Evolutionary conservation across 2,888 invertebrate genomes (phyloP).

Genomic region (Nebria salina): DNA sequence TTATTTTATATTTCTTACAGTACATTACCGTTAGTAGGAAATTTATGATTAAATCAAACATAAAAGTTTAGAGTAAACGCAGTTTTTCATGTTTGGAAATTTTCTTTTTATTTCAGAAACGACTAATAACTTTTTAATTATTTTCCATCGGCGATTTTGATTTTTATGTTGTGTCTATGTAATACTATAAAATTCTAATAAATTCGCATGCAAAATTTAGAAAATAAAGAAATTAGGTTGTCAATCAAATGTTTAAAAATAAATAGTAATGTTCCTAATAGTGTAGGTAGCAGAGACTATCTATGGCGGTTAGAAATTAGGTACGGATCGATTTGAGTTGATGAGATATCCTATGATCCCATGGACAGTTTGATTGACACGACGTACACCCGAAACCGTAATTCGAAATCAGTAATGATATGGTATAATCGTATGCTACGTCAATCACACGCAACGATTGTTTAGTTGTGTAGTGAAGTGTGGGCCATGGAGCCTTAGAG

Average conservation of each 20-base stretch:
- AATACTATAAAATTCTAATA: no score
- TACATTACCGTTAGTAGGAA: no score
- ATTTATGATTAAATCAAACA: not conserved
- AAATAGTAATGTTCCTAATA: not conserved
- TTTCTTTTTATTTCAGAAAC: no score
- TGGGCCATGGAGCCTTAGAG: not conserved
- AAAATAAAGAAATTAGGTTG: not conserved
- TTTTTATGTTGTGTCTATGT: no score
- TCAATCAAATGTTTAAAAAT: not conserved
- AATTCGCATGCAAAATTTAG: not conserved
- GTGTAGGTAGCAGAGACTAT: not conserved
- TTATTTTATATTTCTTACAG: not conserved
- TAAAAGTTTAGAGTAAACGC: not conserved
- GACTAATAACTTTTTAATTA: no score
- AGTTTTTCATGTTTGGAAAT: no score
- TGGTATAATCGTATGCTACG: constrained; percentile 10
- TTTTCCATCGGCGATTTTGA: no score
- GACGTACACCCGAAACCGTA: constrained; percentile 10
- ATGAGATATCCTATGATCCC: not conserved
- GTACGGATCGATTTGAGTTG: not conserved
- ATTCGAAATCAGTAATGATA: constrained; percentile 21
- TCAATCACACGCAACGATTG: constrained; percentile 14
- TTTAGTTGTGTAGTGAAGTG: not conserved
- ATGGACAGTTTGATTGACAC: constrained; percentile 11
- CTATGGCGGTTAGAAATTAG: not conserved